These are phyloP conservation scores for Chesias legatella DNA, from an alignment of 2,888 invertebrate species.

Conservation along the genomic window DNA sequence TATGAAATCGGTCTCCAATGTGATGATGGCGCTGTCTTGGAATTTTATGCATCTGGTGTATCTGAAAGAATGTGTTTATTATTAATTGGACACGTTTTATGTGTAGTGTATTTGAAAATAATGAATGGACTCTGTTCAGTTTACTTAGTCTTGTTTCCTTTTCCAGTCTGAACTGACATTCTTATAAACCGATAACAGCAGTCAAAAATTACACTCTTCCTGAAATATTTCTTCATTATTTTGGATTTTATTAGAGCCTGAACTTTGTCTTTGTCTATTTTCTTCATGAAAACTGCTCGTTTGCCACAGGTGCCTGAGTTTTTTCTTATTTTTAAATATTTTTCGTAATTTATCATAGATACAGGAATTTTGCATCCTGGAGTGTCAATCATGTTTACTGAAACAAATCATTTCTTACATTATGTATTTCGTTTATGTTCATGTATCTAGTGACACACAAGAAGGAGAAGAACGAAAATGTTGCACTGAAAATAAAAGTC, in stretches of 20 bases:
- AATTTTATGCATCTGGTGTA: constrained; percentile 51
- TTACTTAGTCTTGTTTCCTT: constrained; percentile 36
- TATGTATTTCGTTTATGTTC: too few relatives aligned
- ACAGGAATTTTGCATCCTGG: constrained; percentile 62
- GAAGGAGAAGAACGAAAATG: too few relatives aligned
- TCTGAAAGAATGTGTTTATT: constrained; percentile 48
- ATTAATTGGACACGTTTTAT: too few relatives aligned
- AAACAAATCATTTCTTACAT: constrained; percentile 29
- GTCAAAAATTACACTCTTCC: constrained; percentile 38
- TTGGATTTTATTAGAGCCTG: constrained; percentile 45
- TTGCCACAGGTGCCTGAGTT: constrained; percentile 44
- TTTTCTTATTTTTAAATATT: constrained; percentile 27
- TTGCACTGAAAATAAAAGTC: too few relatives aligned
- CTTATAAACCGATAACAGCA: constrained; percentile 59
- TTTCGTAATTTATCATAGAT: constrained; percentile 41
- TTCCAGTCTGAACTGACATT: constrained; percentile 23
- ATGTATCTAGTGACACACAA: too few relatives aligned
- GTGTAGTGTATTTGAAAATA: background rate
- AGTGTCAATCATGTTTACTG: constrained; percentile 51
- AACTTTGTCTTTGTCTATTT: constrained; percentile 40
- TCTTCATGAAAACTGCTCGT: constrained; percentile 55
- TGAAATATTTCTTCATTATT: constrained; percentile 43
- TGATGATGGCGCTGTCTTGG: constrained; percentile 40
- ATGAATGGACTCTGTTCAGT: constrained; percentile 5
- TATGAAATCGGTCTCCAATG: constrained; percentile 55